Base-by-base conservation (phyloP, 2,797 vertebrate genomes). In the Atherinosoma microstoma region DNA sequence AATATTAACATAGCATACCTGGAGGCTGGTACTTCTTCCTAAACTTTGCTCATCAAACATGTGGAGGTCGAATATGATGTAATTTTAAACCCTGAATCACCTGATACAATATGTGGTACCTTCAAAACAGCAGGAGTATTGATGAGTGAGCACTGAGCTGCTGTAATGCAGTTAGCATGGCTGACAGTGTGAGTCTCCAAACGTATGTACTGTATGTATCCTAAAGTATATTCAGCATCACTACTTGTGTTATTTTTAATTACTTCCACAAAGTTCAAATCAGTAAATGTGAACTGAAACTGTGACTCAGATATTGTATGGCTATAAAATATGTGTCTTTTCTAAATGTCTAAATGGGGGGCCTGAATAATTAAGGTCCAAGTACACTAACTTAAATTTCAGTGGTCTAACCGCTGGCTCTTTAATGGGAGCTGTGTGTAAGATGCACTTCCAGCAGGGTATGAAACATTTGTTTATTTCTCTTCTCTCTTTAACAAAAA, bases 341-440 rank as follows among this genome's bases (percentile, higher is more conserved):
- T 66, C 8, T 57, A 27, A 27, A 27, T 27, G 24, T 27, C 24
- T 36, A 40, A 22, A 47, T 57, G 38, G 32, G 9, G 38, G 30
- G 64, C 11, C 32, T 67, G 32, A 42, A 45, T 58, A 32, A 59
- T 27, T 16, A 59, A 27, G 49, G n/a, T 13, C 40, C 15, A 0
- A 10, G 20, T 32, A 47, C 22, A 59, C 40, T 49, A 68, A 68
- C 59, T 68, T 59, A 68, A 68, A 34, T 47, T 20, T 58, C 40
- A 29, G 29, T 47, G 35, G 56, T 27, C 30, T 68, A 58, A 58
- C 32, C 34, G 53, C 20, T 45, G 0, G 0, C 54, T 58, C 38
- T 4, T 27, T 38, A 49, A 38, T 30, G 34, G 45, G 32, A 60
- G 32, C 67, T 38, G 42, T 1, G 35, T n/a, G 29, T 47, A 58